Percentiles rank a stretch among this genome's conserved stretches.
Evolutionary conservation across 2,113 vertebrate species (phyloP).

Genomic region (Limnothrissa miodon): DNA sequence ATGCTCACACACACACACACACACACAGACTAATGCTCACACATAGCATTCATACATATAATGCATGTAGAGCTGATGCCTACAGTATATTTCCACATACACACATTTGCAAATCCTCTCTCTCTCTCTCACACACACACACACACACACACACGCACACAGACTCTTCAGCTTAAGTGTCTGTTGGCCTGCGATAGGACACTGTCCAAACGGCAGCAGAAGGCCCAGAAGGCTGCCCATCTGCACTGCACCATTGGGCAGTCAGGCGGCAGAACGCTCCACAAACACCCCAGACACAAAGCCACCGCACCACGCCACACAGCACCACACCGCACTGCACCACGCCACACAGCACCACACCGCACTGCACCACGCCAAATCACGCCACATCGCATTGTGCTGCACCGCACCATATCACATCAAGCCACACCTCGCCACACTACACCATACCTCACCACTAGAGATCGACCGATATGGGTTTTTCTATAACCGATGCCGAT

Average conservation of each 20-base stretch:
- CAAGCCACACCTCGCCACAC: too few species aligned
- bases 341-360: background rate
- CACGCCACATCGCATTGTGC: too few species aligned
- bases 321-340: background rate
- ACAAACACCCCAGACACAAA: conserved; percentile 41
- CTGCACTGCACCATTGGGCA: conserved; percentile 53
- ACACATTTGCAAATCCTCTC: conserved; percentile 34
- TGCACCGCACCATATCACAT: too few species aligned
- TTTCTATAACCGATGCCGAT: too few species aligned
- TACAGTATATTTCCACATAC: conserved; percentile 13
- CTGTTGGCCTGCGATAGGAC: conserved; percentile 49
- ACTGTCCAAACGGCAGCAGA: conserved; percentile 44
- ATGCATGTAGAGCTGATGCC: too few species aligned
- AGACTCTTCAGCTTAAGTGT: background rate
- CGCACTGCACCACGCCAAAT: too few species aligned
- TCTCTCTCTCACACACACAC: conserved; percentile 24
- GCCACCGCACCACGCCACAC: background rate
- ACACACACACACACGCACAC: conserved; percentile 20
- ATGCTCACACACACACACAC: conserved; percentile 11
- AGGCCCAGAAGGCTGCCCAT: conserved; percentile 47
- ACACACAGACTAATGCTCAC: too few species aligned
- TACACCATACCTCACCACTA: too few species aligned
- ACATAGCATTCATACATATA: conserved; percentile 15
- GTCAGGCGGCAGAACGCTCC: conserved; percentile 42
- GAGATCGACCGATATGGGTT: too few species aligned